Conservation (phyloP, 2,797 vertebrate genomes). For the Rhinatrema bivittatum region DNA sequence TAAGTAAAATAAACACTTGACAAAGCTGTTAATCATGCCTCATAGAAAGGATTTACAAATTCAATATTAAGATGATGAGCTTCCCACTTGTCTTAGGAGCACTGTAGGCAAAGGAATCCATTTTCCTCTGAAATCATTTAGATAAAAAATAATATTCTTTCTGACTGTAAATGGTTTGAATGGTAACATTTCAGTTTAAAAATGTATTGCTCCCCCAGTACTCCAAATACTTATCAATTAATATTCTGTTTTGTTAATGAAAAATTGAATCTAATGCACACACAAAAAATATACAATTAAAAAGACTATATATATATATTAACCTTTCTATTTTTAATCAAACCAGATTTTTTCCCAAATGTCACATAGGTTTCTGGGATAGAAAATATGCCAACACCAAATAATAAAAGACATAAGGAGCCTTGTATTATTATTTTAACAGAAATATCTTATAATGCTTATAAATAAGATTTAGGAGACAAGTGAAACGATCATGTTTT, state of each 20-base stretch:
- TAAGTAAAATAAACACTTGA: conserved; percentile 69
- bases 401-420: too few relatives aligned
- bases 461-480: conserved; percentile 22
- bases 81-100: conserved; percentile 59
- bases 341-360: too few relatives aligned
- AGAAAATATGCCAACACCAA: too few relatives aligned
- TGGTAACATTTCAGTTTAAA: conserved; percentile 54
- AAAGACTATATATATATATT: background rate
- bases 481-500: conserved; percentile 32
- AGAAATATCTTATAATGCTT: conserved; percentile 22
- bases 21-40: conserved; percentile 65
- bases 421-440: too few relatives aligned
- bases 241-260: conserved; percentile 43
- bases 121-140: conserved; percentile 58
- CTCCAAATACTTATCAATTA: conserved; percentile 36
- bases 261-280: conserved; percentile 16
- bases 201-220: conserved; percentile 32
- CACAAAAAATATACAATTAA: background rate
- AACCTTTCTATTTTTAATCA: background rate
- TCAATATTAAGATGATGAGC: conserved; percentile 65
- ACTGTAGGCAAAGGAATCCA: conserved; percentile 60
- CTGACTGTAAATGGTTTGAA: conserved; percentile 49
- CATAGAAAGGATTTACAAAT: conserved; percentile 61
- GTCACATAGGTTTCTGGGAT: too few relatives aligned
- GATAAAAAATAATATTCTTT: conserved; percentile 54